Base-by-base conservation (phyloP, 2,797 vertebrate genomes). In the Etheostoma nigrum region DNA sequence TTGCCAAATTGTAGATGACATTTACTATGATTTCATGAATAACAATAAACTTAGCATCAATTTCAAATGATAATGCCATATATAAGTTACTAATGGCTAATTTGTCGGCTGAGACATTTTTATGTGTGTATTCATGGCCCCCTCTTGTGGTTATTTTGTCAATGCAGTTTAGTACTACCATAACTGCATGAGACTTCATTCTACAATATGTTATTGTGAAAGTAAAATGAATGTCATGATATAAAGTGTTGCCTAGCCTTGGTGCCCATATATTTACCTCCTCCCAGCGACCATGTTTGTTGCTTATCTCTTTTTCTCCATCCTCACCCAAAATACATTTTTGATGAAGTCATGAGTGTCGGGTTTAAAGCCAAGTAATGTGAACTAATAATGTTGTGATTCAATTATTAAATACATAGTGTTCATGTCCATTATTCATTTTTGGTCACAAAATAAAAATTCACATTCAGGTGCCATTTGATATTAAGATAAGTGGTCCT, bases 81-180 rank as follows among this genome's bases (percentile, higher is more conserved):
- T 7, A 6, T 42, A 4, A 11, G 11, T 25, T 25, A 27, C 6
- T 14, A 4, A 6, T 11, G 6, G 4, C 16, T 21, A 4, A 14
- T 44, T 47, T 54, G n/a, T 23, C 8, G 0, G 15, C 6, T 5
- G 15, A 14, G 36, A 40, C 10, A 40, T 40, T 11, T 40, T 40
- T 11, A 12, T 23, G 0, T 33, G 6, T 71, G n/a, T 57, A 12
- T 21, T 30, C 25, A 40, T 63, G 36, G 36, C 77, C 0, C 89
- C 75, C 86, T 86, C 91, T 85, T 76, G 86, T 91, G 93, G 81
- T 61, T 1, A 47, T 45, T 40, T 58, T 25, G 36, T 52, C 16
- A 74, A 30, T 82, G 30, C 79, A 86, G 5, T 8, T 48, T 4
- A 11, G 5, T 3, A 1, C 7, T 18, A 14, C 9, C 16, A 19